Base-by-base conservation (phyloP, 2,888 invertebrate genomes). In the Xestia sexstrigata region DNA sequence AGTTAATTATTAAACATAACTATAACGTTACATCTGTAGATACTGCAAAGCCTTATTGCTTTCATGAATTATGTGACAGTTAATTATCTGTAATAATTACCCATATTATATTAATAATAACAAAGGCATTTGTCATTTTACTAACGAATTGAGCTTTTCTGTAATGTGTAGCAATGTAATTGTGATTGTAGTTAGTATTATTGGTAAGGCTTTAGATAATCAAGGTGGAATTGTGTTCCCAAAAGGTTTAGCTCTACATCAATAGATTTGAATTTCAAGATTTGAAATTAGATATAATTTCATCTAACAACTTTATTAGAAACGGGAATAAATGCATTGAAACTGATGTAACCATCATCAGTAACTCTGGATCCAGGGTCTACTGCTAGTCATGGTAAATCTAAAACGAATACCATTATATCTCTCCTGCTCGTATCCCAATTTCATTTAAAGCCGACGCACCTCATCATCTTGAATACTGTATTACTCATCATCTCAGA, bases 1-100 rank as follows among this genome's bases (percentile, higher is more conserved):
- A 5, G 35, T 58, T 73, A 13, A 60, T 66, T 60, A 17, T 60
- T 1, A 35, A 68, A 13, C 23, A 55, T 20, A 74, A 66, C 63
- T 58, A 58, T 60, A 47, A 17, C 13, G 39, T 47, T 23, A 78
- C 70, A 73, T 78, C 11, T 58, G 52, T 30, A 60, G 45, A 72
- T 72, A 72, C 35, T 65, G 15, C 30, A 70, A 79, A 84, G 49
- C 68, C 62, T 52, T 42, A 13, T 17, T 83, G 74, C n/a, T 68
- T 72, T 30, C 70, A 73, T 84, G 74, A 82, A 60, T 82, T 79
- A 82, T 82, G 82, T 55, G 84, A 79, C 82, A 82, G 71, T 13
- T 69, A 79, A 83, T 82, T 79, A 83, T 66, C 39, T 60, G 67
- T 30, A 74, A 69, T 84, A 60, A 60, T 60, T 55, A 79, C 47